Percentiles rank a stretch among this genome's conserved stretches.
These are phyloP conservation scores for Polydrusus tereticollis DNA, from an alignment of 2,888 invertebrate genomes.

Conservation along the genomic window DNA sequence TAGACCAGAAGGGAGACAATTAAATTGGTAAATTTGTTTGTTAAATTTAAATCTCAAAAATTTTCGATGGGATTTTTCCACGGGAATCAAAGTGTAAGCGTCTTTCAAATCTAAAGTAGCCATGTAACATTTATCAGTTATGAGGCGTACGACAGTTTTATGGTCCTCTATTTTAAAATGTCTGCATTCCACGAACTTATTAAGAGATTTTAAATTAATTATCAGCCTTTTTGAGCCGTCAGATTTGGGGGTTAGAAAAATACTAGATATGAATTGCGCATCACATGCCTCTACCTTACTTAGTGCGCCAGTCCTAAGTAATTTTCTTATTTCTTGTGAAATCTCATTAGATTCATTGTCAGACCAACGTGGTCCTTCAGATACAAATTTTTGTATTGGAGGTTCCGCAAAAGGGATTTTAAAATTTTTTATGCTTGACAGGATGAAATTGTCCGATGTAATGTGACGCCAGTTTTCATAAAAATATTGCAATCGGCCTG, in stretches of 20 bases:
- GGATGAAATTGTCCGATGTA: neutral
- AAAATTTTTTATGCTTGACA: conserved; percentile 16
- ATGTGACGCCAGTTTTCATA: neutral
- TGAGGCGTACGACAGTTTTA: conserved; percentile 46
- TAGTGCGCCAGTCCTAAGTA: conserved; percentile 27
- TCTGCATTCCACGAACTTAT: conserved; percentile 43
- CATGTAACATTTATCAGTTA: conserved; percentile 42
- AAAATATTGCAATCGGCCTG: neutral
- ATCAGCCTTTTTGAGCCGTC: conserved; percentile 20
- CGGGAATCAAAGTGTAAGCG: conserved; percentile 49
- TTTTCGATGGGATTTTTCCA: conserved; percentile 45
- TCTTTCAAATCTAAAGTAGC: conserved; percentile 44
- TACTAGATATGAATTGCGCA: conserved; percentile 40
- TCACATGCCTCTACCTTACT: conserved; percentile 10
- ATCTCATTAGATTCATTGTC: neutral
- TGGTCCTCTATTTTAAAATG: conserved; percentile 56
- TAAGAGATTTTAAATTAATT: conserved; percentile 46
- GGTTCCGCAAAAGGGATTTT: conserved; percentile 20
- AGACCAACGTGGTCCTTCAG: neutral
- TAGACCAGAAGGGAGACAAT: conserved; percentile 37
- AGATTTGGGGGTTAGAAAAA: conserved; percentile 35
- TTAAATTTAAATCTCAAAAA: conserved; percentile 53
- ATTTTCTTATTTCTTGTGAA: neutral
- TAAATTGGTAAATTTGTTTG: conserved; percentile 47
- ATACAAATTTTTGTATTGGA: neutral